Evolutionary conservation across 2,888 invertebrate species (phyloP).

Genomic region (Prenolepis imparis): DNA sequence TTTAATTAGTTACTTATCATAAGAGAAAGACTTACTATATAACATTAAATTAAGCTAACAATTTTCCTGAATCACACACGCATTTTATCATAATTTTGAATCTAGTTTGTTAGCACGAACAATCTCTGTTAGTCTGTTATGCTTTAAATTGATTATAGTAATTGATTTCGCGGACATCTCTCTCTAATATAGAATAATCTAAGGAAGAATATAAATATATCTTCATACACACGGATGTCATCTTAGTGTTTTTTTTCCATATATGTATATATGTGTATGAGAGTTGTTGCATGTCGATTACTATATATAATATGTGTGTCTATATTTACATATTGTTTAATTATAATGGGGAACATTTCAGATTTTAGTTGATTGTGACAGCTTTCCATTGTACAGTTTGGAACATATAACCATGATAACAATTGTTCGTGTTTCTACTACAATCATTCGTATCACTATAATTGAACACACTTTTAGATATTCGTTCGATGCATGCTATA

Average conservation of each 20-base stretch:
- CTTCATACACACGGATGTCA: constrained; percentile 61
- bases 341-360: constrained; percentile 71
- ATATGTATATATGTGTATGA: constrained; percentile 62
- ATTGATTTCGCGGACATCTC: constrained; percentile 55
- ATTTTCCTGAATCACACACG: constrained; percentile 20
- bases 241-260: constrained; percentile 64
- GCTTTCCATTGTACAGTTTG: constrained; percentile 66
- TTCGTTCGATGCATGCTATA: constrained; percentile 56
- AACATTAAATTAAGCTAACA: constrained; percentile 46
- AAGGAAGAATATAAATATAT: constrained; percentile 68
- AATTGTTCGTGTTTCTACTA: constrained; percentile 37
- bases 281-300: constrained; percentile 63
- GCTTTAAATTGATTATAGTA: constrained; percentile 61
- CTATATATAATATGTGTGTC: constrained; percentile 68
- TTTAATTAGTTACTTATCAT: constrained; percentile 49
- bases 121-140: constrained; percentile 62
- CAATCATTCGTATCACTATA: constrained; percentile 53
- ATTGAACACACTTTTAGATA: constrained; percentile 65
- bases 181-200: constrained; percentile 56
- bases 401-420: constrained; percentile 57
- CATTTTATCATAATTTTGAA: constrained; percentile 41
- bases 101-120: constrained; percentile 65
- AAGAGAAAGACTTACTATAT: constrained; percentile 40
- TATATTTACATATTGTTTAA: constrained; percentile 76
- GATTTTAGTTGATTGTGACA: constrained; percentile 79